Percentiles rank a stretch among this genome's conserved stretches.
phyloP scores from a whole-genome alignment of 1,140 invertebrate genomes.

The Cydia amplana region DNA sequence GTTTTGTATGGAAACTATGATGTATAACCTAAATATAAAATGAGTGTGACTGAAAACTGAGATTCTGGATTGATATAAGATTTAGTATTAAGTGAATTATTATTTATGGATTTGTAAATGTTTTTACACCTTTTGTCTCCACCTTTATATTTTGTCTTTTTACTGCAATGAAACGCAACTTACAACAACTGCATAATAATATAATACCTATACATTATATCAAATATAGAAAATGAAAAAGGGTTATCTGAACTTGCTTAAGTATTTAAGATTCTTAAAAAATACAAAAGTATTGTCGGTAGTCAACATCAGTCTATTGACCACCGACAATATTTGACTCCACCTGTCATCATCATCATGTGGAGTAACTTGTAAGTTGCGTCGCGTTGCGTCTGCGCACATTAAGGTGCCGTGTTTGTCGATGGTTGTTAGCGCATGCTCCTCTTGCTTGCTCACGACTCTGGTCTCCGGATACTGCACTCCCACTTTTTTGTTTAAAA shows the following conservation, averaged over 20 bases:
- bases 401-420: slow-evolving; percentile 36
- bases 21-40: no score
- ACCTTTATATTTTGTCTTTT: slow-evolving; percentile 4
- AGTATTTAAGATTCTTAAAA: no score
- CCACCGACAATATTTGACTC: no score
- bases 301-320: no score
- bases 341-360: no score
- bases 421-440: slow-evolving; percentile 76
- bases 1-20: no score
- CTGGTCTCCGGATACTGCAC: slow-evolving; percentile 37
- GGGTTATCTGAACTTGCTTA: no score
- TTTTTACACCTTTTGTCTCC: not conserved
- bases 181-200: not conserved
- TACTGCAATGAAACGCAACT: not conserved
- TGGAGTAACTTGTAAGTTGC: not conserved
- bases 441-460: slow-evolving; percentile 63
- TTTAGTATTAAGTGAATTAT: not conserved
- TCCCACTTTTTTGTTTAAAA: slow-evolving; percentile 31
- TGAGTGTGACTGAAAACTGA: no score
- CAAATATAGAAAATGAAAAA: no score
- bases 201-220: no score
- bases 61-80: not conserved
- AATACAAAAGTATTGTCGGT: no score
- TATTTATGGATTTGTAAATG: not conserved
- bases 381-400: not conserved